Evolutionary conservation across 2,113 vertebrate genomes (phyloP).

Genomic region (Alligator mississippiensis): DNA sequence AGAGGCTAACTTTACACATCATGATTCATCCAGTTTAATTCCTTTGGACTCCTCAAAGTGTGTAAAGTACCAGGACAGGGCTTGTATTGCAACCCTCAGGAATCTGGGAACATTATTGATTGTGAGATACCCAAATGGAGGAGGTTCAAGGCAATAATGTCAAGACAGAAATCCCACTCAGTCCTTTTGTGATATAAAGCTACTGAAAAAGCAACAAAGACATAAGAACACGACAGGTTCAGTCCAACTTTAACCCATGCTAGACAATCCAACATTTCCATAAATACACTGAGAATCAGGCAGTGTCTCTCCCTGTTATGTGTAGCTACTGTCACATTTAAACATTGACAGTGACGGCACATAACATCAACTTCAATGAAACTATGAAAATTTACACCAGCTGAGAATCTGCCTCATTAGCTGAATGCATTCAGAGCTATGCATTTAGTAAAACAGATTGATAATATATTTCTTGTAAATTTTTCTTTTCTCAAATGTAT

Average conservation of each 20-base stretch:
- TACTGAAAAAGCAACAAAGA: neutral
- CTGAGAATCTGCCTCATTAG: neutral
- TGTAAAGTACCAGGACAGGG: neutral
- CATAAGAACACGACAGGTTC: neutral
- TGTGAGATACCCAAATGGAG: neutral
- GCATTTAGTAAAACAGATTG: neutral
- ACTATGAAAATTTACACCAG: neutral
- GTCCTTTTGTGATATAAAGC: neutral
- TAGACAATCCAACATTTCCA: neutral
- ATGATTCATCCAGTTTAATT: neutral
- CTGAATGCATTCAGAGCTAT: neutral
- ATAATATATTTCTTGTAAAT: neutral
- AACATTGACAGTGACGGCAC: neutral
- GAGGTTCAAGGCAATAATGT: neutral
- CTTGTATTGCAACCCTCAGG: slow-evolving; percentile 5
- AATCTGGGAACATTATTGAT: neutral
- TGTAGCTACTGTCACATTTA: neutral
- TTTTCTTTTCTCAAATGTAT: neutral
- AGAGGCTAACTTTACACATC: neutral
- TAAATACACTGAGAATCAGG: neutral
- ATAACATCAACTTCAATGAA: neutral
- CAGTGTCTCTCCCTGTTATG: neutral
- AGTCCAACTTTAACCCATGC: neutral
- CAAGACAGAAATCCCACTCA: neutral
- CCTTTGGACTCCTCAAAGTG: neutral